A percentile compares a stretch with the other conserved stretches of the same genome.
These are phyloP conservation scores for Ophion ellenae DNA, from an alignment of 2,888 invertebrate genomes.

Conservation along the genomic window DNA sequence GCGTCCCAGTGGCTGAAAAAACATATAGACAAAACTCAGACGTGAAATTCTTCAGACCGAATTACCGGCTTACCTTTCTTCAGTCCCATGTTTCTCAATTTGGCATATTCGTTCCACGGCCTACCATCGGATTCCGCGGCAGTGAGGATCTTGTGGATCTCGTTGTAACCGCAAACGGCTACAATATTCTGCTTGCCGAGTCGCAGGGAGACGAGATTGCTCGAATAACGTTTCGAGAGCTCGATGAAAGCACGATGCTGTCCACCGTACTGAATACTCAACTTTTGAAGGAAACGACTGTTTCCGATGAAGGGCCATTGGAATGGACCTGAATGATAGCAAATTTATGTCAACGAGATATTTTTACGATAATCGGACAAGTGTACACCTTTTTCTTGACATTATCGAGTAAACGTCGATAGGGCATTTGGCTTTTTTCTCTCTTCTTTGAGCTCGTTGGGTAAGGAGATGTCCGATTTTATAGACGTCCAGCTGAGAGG, in stretches of 20 bases:
- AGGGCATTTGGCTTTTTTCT: not conserved
- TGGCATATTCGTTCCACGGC: slow-evolving; percentile 88
- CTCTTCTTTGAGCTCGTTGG: not conserved
- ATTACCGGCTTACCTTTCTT: slow-evolving; percentile 83
- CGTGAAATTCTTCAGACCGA: too few species aligned
- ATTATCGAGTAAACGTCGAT: too few species aligned
- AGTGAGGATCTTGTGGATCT: slow-evolving; percentile 85
- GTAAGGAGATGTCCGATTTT: too few species aligned
- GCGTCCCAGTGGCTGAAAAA: not conserved
- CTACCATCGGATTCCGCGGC: slow-evolving; percentile 87
- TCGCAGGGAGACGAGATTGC: slow-evolving; percentile 73
- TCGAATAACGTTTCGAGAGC: slow-evolving; percentile 74
- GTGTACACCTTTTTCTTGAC: not conserved
- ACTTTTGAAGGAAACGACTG: slow-evolving; percentile 66
- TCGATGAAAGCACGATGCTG: slow-evolving; percentile 77
- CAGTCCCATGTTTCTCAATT: slow-evolving; percentile 87
- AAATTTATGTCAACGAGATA: not conserved
- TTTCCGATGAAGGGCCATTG: slow-evolving; percentile 80
- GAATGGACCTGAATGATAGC: slow-evolving; percentile 76
- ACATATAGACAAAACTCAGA: not conserved
- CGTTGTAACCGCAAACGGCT: slow-evolving; percentile 85
- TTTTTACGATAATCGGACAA: too few species aligned
- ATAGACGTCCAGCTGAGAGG: not conserved
- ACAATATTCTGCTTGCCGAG: slow-evolving; percentile 75
- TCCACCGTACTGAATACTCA: slow-evolving; percentile 72